A percentile compares a stretch with the other conserved stretches of the same genome.
Conservation (phyloP, 2,888 invertebrate genomes). For the Andrena fulva region DNA sequence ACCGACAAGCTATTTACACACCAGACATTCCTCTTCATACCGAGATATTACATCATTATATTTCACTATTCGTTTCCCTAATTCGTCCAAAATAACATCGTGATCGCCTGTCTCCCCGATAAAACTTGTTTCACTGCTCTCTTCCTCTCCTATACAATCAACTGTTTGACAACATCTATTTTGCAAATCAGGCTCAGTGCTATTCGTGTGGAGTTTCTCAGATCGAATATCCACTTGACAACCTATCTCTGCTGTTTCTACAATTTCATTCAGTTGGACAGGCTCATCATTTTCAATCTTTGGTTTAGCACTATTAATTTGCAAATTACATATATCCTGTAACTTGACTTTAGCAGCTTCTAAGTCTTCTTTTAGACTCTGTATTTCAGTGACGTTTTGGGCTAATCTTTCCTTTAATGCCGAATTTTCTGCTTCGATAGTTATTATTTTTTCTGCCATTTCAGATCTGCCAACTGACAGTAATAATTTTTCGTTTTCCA, state of each 20-base stretch:
- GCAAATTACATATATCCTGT: conserved; percentile 44
- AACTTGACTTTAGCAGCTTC: conserved; percentile 66
- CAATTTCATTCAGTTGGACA: neutral
- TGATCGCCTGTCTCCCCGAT: conserved; percentile 20
- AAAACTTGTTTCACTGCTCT: no score
- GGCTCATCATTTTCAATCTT: neutral
- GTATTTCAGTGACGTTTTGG: conserved; percentile 57
- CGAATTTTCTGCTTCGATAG: conserved; percentile 65
- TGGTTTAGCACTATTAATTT: neutral
- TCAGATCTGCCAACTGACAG: no score
- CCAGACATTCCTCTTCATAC: conserved; percentile 47
- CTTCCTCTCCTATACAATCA: conserved; percentile 31
- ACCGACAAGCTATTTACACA: conserved; percentile 13
- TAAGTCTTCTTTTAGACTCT: conserved; percentile 61
- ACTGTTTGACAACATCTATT: conserved; percentile 60
- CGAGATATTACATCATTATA: conserved; percentile 52
- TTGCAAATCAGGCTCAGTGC: no score
- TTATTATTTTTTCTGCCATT: neutral
- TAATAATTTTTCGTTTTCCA: no score
- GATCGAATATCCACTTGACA: conserved; percentile 36
- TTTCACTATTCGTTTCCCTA: conserved; percentile 43
- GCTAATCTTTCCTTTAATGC: conserved; percentile 65
- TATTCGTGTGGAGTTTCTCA: neutral
- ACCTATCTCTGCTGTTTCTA: conserved; percentile 38
- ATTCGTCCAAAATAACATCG: conserved; percentile 41